These are phyloP conservation scores for Geophilus truncorum DNA, from an alignment of 2,888 invertebrate species.

Conservation along the genomic window DNA sequence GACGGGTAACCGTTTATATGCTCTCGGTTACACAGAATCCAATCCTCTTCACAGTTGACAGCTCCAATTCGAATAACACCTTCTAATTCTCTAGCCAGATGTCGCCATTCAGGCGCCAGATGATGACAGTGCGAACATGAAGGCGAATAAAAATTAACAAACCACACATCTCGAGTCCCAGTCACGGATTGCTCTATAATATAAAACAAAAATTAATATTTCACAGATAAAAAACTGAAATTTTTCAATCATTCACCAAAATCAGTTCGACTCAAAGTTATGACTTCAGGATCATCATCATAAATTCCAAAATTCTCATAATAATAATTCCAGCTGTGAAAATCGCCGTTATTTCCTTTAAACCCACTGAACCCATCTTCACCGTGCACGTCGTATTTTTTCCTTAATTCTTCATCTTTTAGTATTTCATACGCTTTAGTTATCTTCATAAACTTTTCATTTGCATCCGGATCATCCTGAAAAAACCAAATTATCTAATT, in stretches of 20 bases:
- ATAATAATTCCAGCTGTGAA: slow-evolving; percentile 76
- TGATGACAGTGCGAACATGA: slow-evolving; percentile 79
- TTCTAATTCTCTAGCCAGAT: slow-evolving; percentile 67
- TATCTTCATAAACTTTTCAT: slow-evolving; percentile 69
- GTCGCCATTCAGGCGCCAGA: slow-evolving; percentile 75
- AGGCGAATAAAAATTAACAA: slow-evolving; percentile 83
- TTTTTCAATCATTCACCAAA: slow-evolving; percentile 59
- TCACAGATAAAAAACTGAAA: background rate
- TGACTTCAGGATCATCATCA: slow-evolving; percentile 74
- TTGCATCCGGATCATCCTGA: slow-evolving; percentile 67
- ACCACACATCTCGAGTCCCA: slow-evolving; percentile 64
- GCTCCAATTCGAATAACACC: slow-evolving; percentile 76
- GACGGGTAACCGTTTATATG: slow-evolving; percentile 71
- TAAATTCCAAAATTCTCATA: slow-evolving; percentile 74
- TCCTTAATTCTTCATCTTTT: slow-evolving; percentile 72
- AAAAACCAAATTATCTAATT: slow-evolving; percentile 37
- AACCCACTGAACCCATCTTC: slow-evolving; percentile 61
- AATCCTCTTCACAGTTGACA: slow-evolving; percentile 83
- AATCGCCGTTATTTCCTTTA: slow-evolving; percentile 55
- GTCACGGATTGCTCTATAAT: slow-evolving; percentile 56
- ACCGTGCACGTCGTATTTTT: slow-evolving; percentile 73
- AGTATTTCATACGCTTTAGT: slow-evolving; percentile 80
- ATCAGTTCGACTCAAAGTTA: slow-evolving; percentile 66
- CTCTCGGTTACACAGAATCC: slow-evolving; percentile 68
- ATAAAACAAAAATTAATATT: slow-evolving; percentile 31